Conservation (phyloP, 2,888 invertebrate genomes). For the Ormyrus thymus region DNA sequence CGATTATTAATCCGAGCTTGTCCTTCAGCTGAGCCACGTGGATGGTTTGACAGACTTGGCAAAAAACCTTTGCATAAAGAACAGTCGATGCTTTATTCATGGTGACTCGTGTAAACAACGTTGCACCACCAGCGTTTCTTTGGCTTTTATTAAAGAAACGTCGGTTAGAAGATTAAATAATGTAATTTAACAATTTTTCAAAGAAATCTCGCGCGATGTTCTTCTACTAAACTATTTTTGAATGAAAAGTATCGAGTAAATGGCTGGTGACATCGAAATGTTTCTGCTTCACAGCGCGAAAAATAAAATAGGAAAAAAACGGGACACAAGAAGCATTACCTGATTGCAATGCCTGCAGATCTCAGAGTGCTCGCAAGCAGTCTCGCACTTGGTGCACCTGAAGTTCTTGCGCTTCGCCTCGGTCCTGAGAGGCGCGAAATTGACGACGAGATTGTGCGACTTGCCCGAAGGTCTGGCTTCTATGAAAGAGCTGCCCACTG, state of each 20-base stretch:
- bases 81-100: background rate
- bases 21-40: constrained; percentile 79
- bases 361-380: constrained; percentile 66
- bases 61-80: constrained; percentile 76
- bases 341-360: constrained; percentile 80
- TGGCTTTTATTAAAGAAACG: background rate
- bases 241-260: too few relatives aligned
- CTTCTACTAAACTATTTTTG: too few relatives aligned
- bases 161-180: background rate
- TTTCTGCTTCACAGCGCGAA: too few relatives aligned
- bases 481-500: constrained; percentile 72
- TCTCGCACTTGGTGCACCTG: constrained; percentile 73
- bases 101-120: too few relatives aligned
- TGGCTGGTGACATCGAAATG: too few relatives aligned
- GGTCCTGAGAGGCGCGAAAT: constrained; percentile 56
- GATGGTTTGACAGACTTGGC: constrained; percentile 79
- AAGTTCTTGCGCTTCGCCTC: too few relatives aligned
- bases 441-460: constrained; percentile 52
- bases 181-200: too few relatives aligned
- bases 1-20: constrained; percentile 77
- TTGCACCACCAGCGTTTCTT: too few relatives aligned
- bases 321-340: constrained; percentile 68
- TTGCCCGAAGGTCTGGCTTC: constrained; percentile 45
- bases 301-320: too few relatives aligned
- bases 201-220: too few relatives aligned